These are phyloP conservation scores for Chroicocephalus ridibundus DNA, from an alignment of 2,113 vertebrate genomes.

Conservation along the genomic window DNA sequence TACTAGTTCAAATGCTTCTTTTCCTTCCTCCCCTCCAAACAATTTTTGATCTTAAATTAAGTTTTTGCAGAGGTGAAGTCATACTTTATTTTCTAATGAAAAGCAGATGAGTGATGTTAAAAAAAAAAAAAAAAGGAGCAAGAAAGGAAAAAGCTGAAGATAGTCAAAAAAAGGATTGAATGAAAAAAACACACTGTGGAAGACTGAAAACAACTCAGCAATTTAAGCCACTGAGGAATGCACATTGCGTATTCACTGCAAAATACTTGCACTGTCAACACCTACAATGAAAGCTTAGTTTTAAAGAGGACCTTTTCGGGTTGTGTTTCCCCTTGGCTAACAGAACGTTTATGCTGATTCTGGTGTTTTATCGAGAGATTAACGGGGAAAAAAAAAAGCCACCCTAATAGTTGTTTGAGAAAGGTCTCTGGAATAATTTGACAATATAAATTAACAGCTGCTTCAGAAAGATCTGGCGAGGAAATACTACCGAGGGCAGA, in stretches of 20 bases:
- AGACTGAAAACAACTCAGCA: constrained; percentile 2
- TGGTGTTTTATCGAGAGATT: not conserved
- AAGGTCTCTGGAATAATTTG: not conserved
- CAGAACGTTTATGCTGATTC: not conserved
- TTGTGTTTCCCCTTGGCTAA: not conserved
- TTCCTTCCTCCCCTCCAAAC: not conserved
- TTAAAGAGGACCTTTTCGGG: not conserved
- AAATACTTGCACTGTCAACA: constrained; percentile 36
- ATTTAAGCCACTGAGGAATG: constrained; percentile 40
- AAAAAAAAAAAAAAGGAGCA: not conserved
- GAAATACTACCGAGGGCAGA: not conserved
- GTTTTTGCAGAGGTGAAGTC: constrained; percentile 28
- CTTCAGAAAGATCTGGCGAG: not conserved
- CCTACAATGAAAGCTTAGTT: not conserved
- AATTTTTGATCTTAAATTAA: constrained; percentile 2
- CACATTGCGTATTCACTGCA: not conserved
- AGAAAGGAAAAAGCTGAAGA: not conserved
- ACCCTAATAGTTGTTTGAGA: not conserved
- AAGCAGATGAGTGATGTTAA: constrained; percentile 44
- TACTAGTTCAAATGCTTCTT: not conserved
- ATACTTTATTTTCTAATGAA: constrained; percentile 43
- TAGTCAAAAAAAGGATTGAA: not conserved
- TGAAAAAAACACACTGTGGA: not conserved
- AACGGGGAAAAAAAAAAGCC: fast-evolving
- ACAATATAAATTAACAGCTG: constrained; percentile 29